Evolutionary conservation across 2,113 vertebrate species (phyloP), one percentile per base, ranked within the genome.

Genomic region (Hypomesus transpacificus): DNA sequence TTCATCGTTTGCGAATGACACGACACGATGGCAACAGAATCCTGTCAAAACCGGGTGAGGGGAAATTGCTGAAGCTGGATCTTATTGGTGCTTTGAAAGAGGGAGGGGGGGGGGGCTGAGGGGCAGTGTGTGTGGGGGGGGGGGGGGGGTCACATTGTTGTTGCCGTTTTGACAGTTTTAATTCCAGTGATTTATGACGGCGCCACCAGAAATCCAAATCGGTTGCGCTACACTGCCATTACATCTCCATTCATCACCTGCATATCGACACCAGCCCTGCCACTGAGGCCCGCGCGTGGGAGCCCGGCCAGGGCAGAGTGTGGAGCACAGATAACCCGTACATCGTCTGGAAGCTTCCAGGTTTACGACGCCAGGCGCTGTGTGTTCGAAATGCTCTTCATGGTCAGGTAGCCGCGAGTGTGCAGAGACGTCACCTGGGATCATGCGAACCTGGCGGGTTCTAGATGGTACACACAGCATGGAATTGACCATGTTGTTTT

Each of bases 121-220:
- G 53, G 53, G 53, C 4, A 4, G 53, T 14, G 53, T 1, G 54
- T 1, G 54, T 1, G 53, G 14, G 16, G 5, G 16, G 53, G 53
- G 53, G 53, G 53, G 11, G 60, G 60, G n/a, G 60, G 60, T 62
- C 60, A 74, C 31, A 68, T 22, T 34, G 50, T 52, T 66, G 75
- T 53, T 24, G 22, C 26, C 14, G 21, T 70, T 79, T 54, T 77
- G 81, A 80, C 76, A 71, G 53, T 71, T 75, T 76, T 73, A 78
- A 81, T 84, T 80, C 70, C 22, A 4, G 31, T 87, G 82, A 87
- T 85, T 84, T 80, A 85, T 74, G 73, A 73, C 21, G n/a, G 34
- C 60, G 60, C 69, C 69, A 28, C 66, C 60, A 76, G 70, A 63
- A 78, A 66, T 70, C 73, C 63, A 59, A 87, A 80, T 80, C 70